These are phyloP conservation scores for Choloepus hoffmanni DNA, from an alignment of 2,113 vertebrate species.

Conservation along the genomic window DNA sequence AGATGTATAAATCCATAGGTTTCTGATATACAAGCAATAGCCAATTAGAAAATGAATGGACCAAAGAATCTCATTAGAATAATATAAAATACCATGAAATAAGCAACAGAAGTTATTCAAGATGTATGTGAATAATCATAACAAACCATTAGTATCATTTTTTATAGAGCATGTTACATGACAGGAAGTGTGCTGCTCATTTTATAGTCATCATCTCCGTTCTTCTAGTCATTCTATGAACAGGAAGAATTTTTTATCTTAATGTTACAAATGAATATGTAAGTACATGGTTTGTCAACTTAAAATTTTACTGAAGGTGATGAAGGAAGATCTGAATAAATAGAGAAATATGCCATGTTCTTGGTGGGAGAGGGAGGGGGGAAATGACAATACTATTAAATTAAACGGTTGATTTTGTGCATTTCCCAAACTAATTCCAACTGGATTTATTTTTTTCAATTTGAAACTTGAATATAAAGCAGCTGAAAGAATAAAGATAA, in stretches of 20 bases:
- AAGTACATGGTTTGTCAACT: not conserved
- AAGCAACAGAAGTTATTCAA: constrained; percentile 33
- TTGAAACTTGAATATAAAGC: constrained; percentile 35
- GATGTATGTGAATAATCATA: constrained; percentile 1
- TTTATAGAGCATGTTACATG: not conserved
- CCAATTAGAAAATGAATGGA: not conserved
- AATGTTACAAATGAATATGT: not conserved
- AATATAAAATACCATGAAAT: not conserved
- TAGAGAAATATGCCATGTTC: constrained; percentile 15
- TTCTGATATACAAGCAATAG: not conserved
- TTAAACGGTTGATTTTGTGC: constrained; percentile 10
- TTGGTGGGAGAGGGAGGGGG: not conserved
- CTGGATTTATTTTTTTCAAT: constrained; percentile 33
- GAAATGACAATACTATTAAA: constrained; percentile 1
- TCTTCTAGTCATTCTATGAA: not conserved
- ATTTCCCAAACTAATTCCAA: constrained; percentile 40
- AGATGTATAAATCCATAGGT: not conserved
- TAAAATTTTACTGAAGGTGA: constrained; percentile 9
- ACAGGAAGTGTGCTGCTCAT: not conserved
- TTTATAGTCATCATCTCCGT: not conserved
- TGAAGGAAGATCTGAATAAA: constrained; percentile 39
- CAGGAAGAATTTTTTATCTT: constrained; percentile 26
- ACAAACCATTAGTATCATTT: not conserved
- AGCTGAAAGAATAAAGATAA: constrained; percentile 16
- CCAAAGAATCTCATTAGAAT: constrained; percentile 41